Base-by-base conservation (phyloP, 1,140 invertebrate species). In the Drosophila ercepeae region DNA sequence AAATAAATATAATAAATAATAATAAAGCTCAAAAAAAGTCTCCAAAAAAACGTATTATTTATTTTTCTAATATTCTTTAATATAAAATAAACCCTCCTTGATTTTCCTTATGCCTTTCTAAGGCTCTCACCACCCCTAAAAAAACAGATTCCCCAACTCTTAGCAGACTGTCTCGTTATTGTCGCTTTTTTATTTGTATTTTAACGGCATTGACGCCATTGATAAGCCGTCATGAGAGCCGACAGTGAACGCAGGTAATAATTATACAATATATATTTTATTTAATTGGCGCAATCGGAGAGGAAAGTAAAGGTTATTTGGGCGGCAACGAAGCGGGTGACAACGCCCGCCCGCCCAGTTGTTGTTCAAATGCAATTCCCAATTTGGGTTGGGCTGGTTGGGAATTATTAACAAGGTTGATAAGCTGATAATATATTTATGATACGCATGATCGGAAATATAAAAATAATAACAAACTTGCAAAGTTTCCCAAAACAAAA, bases 241-340 rank as follows among this genome's bases (percentile, higher is more conserved):
- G 46, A 45, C 39, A 52, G 71, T 46, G 75, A 67, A 48, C 49
- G 70, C 75, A 54, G 82, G 70, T 75, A 75, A 83, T 83, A 78
- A 83, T 71, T 74, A 63, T 76, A 36, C 13, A 9, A 25, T 34
- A 51, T 75, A 52, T 71, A 59, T 59, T 58, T 70, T 75, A 73
- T 68, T 72, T 86, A 86, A 84, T 84, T 84, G 79, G 61, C 67
- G 76, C 70, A 84, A 84, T 84, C 72, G 76, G 21, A 36, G 46
- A 19, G 60, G 55, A 79, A 86, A 84, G 81, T 75, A 79, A 86
- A 84, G 81, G 81, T 84, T 84, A 73, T 86, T 83, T 75, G 61
- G 75, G 79, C 81, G 79, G 65, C 63, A 78, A 75, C 79, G 48
- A 53, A 61, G 57, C 55, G n/a, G n/a, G n/a, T 63, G 75, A 65